These are phyloP conservation scores for Tachina grossa DNA, from an alignment of 2,888 invertebrate genomes.

Conservation along the genomic window DNA sequence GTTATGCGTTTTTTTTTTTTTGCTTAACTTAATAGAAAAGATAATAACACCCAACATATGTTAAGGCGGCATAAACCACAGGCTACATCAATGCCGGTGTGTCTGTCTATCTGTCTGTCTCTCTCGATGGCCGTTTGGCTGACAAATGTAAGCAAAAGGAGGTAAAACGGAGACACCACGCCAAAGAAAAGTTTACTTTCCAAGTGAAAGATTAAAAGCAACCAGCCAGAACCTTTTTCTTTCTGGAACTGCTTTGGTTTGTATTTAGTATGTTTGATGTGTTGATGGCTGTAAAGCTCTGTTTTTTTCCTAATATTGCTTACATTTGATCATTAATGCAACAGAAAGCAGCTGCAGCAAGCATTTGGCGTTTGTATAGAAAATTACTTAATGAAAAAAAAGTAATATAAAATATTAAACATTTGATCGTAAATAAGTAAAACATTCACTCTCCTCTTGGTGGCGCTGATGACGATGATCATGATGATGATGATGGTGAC, in stretches of 20 bases:
- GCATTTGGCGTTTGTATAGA: conserved; percentile 14
- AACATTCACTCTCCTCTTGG: conserved; percentile 65
- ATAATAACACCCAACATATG: conserved; percentile 65
- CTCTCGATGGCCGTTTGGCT: no score
- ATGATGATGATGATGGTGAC: conserved; percentile 10
- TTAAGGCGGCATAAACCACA: conserved; percentile 59
- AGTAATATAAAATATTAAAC: conserved; percentile 55
- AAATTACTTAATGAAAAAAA: conserved; percentile 23
- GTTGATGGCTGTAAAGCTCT: conserved; percentile 53
- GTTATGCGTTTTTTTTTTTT: conserved; percentile 15
- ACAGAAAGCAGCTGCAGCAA: conserved; percentile 51
- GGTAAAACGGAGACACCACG: conserved; percentile 1
- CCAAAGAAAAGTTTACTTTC: conserved; percentile 63
- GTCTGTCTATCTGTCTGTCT: conserved; percentile 3
- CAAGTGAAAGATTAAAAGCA: conserved; percentile 66
- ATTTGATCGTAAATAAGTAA: conserved; percentile 67
- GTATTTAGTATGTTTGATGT: conserved; percentile 28
- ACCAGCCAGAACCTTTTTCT: conserved; percentile 55
- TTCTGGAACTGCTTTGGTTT: conserved; percentile 40
- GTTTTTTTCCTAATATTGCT: conserved; percentile 27
- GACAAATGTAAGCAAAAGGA: no score
- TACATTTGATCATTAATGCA: conserved; percentile 39
- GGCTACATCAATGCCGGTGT: conserved; percentile 18
- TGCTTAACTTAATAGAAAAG: conserved; percentile 66
- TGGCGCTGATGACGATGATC: conserved; percentile 18